Base-by-base conservation (phyloP, 1,140 invertebrate genomes). In the Bombus polaris region DNA sequence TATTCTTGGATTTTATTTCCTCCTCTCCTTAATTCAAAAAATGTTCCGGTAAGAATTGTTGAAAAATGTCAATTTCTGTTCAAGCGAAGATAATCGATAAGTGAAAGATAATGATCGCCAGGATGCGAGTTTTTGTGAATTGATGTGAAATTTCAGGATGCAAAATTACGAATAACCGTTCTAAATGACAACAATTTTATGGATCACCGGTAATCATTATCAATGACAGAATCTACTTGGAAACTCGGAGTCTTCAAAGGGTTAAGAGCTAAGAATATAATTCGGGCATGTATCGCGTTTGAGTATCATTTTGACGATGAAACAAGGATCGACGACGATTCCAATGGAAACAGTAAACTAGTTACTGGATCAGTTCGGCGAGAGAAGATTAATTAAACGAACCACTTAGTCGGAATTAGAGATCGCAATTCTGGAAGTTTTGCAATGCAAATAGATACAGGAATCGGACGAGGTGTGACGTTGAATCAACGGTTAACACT, bases 371-470 rank as follows among this genome's bases (percentile, higher is more conserved):
- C 47, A 10, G 15, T 32, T n/a, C 13, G 15, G 25, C 22, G n/a
- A 9, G 32, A 22, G n/a, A 28, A 22, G 42, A 75, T 75, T 66
- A 66, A 75, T 75, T 75, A 75, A 65, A 65, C 72, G 57, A 8
- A 22, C 57, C 57, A 73, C 72, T 82, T 37, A 12, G 37, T 22
- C 22, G 10, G 35, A 75, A 82, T 75, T 75, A 75, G 39, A n/a
- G 32, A 35, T 35, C n/a, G 42, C 81, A 42, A 76, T 82, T 75
- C 47, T 66, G 42, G n/a, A 75, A 65, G 81, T 82, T 82, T 65
- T 37, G 57, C 71, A n/a, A 75, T 75, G 73, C 82, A 53, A 83
- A 83, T 70, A 57, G 65, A 53, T 70, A 83, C 47, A 44, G 47
- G 28, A 42, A 76, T 66, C 37, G 74, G 74, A 77, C 28, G 28